phyloP scores from a whole-genome alignment of 1,140 invertebrate genomes.

The Pygmarrhopalites habei region DNA sequence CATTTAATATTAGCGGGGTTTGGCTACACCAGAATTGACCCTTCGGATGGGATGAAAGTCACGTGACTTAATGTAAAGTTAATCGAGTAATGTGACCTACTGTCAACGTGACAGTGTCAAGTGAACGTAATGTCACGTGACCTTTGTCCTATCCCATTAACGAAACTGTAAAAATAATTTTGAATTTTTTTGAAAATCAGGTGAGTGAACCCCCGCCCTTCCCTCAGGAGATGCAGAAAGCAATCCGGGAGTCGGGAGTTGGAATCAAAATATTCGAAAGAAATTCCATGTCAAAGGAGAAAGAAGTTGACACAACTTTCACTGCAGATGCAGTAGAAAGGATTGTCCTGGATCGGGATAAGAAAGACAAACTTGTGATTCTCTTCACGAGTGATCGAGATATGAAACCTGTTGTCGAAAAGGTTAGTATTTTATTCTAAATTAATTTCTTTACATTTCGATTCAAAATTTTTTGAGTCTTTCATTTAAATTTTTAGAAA shows the following conservation, averaged over 20 bases:
- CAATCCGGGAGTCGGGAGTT: slow-evolving; percentile 19
- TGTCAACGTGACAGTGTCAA: no score
- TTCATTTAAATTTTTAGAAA: no score
- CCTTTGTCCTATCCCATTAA: no score
- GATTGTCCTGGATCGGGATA: neutral
- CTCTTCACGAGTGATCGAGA: slow-evolving; percentile 29
- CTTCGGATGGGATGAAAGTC: no score
- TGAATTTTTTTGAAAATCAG: slow-evolving; percentile 16
- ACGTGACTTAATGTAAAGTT: no score
- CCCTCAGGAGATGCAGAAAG: slow-evolving; percentile 23
- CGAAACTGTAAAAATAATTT: no score
- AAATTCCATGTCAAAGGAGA: slow-evolving; percentile 25
- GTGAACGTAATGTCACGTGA: no score
- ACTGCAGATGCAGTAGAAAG: slow-evolving; percentile 19
- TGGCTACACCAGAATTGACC: no score
- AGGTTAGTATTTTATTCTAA: no score
- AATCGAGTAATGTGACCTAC: no score
- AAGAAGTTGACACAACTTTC: slow-evolving; percentile 21
- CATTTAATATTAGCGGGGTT: no score
- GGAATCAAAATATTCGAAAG: slow-evolving; percentile 16
- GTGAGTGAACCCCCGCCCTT: slow-evolving; percentile 23
- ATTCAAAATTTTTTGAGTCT: slow-evolving; percentile 9
- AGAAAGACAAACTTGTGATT: neutral
- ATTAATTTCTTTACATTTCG: no score
- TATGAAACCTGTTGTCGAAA: slow-evolving; percentile 19